Percentiles rank a stretch among this genome's conserved stretches.
Evolutionary conservation across 2,888 invertebrate genomes (phyloP).

Genomic region (Flexamia atlantica): DNA sequence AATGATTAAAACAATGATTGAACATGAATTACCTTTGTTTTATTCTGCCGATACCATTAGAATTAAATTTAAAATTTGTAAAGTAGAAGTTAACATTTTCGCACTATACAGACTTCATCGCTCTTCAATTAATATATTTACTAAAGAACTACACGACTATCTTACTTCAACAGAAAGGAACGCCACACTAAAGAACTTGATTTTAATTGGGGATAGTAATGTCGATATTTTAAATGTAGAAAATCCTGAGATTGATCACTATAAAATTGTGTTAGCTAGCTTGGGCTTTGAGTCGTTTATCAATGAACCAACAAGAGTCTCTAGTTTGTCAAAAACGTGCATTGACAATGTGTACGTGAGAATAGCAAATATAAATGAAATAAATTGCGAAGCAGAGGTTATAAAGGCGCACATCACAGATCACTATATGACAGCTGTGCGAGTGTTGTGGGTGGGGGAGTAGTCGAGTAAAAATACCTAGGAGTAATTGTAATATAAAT

Average conservation of each 20-base stretch:
- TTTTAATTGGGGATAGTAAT: background rate
- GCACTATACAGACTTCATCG: too few species aligned
- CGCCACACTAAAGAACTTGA: background rate
- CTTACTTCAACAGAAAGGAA: background rate
- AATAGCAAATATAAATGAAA: background rate
- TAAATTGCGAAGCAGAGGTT: constrained; percentile 11
- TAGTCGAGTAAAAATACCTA: too few species aligned
- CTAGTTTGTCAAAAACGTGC: background rate
- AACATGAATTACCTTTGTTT: too few species aligned
- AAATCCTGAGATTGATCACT: constrained; percentile 14
- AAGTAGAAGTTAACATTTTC: too few species aligned
- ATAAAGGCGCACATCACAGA: background rate
- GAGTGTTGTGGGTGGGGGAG: background rate
- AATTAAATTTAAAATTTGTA: too few species aligned
- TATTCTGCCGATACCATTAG: too few species aligned
- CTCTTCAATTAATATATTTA: too few species aligned
- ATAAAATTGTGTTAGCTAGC: background rate
- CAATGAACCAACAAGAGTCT: background rate
- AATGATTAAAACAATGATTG: too few species aligned
- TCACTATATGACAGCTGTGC: background rate
- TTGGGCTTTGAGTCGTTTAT: background rate
- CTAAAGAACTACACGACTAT: background rate
- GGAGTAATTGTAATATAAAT: too few species aligned
- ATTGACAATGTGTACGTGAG: background rate
- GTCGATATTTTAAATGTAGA: background rate